These are phyloP conservation scores for Manacus vitellinus DNA, from an alignment of 2,113 vertebrate species.

Conservation along the genomic window DNA sequence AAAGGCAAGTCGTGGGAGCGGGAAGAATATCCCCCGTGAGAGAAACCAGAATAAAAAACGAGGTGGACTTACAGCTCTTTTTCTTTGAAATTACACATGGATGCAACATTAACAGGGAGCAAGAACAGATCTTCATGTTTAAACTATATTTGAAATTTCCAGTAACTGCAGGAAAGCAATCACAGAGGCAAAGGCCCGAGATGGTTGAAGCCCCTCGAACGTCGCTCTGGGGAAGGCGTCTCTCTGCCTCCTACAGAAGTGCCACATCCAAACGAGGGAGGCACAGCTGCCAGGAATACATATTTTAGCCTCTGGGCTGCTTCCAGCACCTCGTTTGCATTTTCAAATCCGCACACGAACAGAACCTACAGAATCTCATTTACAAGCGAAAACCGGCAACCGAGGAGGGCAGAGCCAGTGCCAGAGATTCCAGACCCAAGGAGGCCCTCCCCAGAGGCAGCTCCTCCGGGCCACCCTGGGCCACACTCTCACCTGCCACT, in stretches of 20 bases:
- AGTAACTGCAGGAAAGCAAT: conserved; percentile 69
- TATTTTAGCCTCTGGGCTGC: conserved; percentile 49
- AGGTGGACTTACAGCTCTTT: conserved; percentile 64
- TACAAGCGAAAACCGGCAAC: background rate
- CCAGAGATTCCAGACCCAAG: background rate
- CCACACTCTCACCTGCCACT: background rate
- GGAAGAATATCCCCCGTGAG: background rate
- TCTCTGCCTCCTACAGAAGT: conserved; percentile 49
- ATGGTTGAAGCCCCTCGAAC: conserved; percentile 25
- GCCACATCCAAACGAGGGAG: conserved; percentile 10
- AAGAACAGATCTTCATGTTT: conserved; percentile 72
- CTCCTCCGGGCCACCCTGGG: fast-evolving
- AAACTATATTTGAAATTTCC: conserved; percentile 66
- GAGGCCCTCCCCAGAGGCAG: background rate
- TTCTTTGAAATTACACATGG: conserved; percentile 62
- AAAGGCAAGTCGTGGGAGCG: background rate
- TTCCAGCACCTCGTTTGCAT: conserved; percentile 49
- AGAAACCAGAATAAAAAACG: conserved; percentile 58
- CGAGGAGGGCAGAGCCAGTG: background rate
- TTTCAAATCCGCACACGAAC: background rate
- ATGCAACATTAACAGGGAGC: conserved; percentile 70
- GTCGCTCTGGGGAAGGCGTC: conserved; percentile 31
- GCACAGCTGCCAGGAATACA: conserved; percentile 50
- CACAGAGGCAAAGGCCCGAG: conserved; percentile 55
- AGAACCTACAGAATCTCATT: conserved; percentile 24